Conservation (phyloP, 2,113 vertebrate genomes). For the Acanthochromis polyacanthus region DNA sequence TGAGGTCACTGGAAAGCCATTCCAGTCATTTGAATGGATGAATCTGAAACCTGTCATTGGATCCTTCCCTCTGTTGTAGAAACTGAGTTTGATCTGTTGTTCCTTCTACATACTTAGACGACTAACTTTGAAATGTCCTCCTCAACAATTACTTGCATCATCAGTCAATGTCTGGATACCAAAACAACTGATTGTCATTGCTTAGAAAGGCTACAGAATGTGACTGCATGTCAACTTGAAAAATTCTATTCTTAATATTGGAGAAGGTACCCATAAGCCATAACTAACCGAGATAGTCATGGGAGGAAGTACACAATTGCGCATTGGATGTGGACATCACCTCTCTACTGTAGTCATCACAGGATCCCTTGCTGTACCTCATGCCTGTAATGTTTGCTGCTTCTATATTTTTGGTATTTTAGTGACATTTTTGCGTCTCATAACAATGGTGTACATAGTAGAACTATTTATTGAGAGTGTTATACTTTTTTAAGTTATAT, state of each 20-base stretch:
- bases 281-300: conserved; percentile 79
- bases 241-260: conserved; percentile 83
- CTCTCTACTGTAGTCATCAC: conserved; percentile 93
- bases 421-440: conserved; percentile 93
- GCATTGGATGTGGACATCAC: conserved; percentile 85
- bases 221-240: conserved; percentile 84
- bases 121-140: conserved; percentile 28
- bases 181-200: conserved; percentile 39
- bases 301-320: conserved; percentile 85
- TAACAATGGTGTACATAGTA: conserved; percentile 99
- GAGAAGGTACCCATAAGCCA: conserved; percentile 88
- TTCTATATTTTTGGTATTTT: conserved; percentile 91
- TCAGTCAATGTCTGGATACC: conserved; percentile 44
- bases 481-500: conserved; percentile 99
- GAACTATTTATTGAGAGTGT: conserved; percentile 99
- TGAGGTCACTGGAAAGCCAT: conserved; percentile 63
- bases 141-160: conserved; percentile 24
- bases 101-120: conserved; percentile 21
- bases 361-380: conserved; percentile 95
- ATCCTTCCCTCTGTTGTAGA: conserved; percentile 33
- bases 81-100: conserved; percentile 29
- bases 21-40: conserved; percentile 42
- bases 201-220: conserved; percentile 71
- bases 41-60: conserved; percentile 36
- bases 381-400: conserved; percentile 98